Conservation (phyloP, 1,140 invertebrate species). For the Drosophila neocordata region DNA sequence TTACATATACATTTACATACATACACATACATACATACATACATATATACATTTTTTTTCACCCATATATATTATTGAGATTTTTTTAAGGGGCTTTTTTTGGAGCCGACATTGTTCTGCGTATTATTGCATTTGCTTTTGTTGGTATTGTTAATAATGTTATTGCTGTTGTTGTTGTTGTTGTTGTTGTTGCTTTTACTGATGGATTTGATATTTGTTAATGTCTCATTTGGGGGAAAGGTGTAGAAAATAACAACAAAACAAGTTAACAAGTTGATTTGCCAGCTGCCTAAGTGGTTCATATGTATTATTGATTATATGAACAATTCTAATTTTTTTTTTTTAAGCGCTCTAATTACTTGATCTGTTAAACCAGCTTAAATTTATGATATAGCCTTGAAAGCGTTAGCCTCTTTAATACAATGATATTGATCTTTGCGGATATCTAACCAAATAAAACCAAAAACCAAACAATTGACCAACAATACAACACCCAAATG, state of each 20-base stretch:
- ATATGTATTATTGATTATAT: conserved; percentile 6
- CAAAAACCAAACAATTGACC: too few species aligned
- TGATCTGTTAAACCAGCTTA: conserved; percentile 6
- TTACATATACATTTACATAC: too few species aligned
- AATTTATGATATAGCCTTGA: conserved; percentile 4
- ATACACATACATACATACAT: not conserved
- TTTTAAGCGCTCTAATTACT: conserved; percentile 7
- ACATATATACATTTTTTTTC: not conserved
- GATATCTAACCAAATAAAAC: too few species aligned
- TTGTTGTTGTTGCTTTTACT: conserved; percentile 28
- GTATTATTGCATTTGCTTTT: conserved; percentile 45
- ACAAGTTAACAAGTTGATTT: conserved; percentile 10
- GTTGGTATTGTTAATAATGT: conserved; percentile 11
- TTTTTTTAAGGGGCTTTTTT: conserved; percentile 41
- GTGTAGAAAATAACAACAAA: conserved; percentile 18
- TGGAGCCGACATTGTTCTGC: conserved; percentile 15
- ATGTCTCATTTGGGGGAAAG: conserved; percentile 51
- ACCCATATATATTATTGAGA: too few species aligned
- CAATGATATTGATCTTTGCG: too few species aligned
- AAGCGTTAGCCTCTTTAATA: not conserved
- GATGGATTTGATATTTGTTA: conserved; percentile 45
- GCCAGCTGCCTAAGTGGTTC: conserved; percentile 4
- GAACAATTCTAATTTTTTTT: not conserved
- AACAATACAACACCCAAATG: too few species aligned
- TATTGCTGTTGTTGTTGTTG: not conserved